Base-by-base conservation (phyloP, 2,113 vertebrate species). In the Nanger granti region DNA sequence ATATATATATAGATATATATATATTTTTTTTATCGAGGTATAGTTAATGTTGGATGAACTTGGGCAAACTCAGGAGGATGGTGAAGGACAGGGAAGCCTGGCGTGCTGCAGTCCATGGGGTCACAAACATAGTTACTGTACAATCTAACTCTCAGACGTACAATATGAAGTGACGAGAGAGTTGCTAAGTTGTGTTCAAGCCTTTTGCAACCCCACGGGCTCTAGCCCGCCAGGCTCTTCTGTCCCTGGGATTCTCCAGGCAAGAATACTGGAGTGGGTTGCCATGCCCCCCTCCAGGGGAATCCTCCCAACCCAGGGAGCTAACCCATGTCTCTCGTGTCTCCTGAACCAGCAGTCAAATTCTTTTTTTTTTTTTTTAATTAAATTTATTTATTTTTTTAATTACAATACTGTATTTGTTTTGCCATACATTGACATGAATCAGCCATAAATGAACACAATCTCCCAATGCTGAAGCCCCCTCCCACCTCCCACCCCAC, bases 141-240 rank as follows among this genome's bases (percentile, higher is more conserved):
- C 64, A 69, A n/a, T n/a, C 8, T 1, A 20, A 31, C 13, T 15
- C 62, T 20, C 34, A 9, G 64, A 20, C 17, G 34, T n/a, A 69
- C 34, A 69, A 10, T 10, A 18, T 9, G 64, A 66, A n/a, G 64
- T 18, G 31, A 34, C 2, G 7, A 18, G 64, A 18, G n/a, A n/a
- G 34, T n/a, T 0, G 8, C 34, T 9, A 66, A 34, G 64, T n/a
- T 66, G 64, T 66, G 34, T n/a, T 15, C 34, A n/a, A 18, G 34
- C 18, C 34, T 20, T 66, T 66, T 20, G 64, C 4, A 1, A 69
- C 34, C 34, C 64, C 8, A 9, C 17, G 64, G 64, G 34, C 31
- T n/a, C 1, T 69, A 20, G 34, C 34, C 2, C 0, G 0, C 34
- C 17, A n/a, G 64, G 64, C 64, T n/a, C 17, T 17, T 20, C 64